Evolutionary conservation across 2,113 vertebrate genomes (phyloP), one percentile per base, ranked within the genome.

Genomic region (Fulica atra): DNA sequence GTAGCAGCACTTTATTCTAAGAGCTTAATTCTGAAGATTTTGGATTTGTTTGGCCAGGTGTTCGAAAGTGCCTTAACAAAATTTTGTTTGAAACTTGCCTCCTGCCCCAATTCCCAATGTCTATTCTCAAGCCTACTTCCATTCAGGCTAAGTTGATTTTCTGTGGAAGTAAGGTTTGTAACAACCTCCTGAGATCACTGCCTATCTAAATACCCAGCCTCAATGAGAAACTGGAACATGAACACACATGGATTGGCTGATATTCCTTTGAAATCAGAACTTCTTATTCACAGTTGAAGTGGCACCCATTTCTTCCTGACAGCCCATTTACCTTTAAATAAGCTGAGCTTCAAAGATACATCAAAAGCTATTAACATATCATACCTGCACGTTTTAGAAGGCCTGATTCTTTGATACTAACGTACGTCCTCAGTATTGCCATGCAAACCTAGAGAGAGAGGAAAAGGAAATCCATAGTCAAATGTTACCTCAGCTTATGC

Each of bases 321-420:
- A 61, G 23, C 8, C 26, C 54, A 68, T 54, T 64, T 44, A 40
- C 10, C 40, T 57, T 86, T 81, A 81, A 89, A 88, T 84, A 76
- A 83, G 2, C 40, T 33, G 82, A 29, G 7, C 42, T 94, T 50
- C 19, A 71, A 70, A 87, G 26, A 68, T 19, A 54, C 33, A 65
- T 17, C 31, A 79, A 81, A 50, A 82, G 38, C 26, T 91, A 61
- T 31, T 56, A 29, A 16, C 81, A 5, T 61, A 60, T 85, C 96
- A 73, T 97, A 99, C 99, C 98, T 98, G 99, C 99, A 97, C 98
- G 99, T 53, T 98, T 98, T 19, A 99, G 97, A 85, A 98, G 98
- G 80, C 78, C 63, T 33, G 95, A 89, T 85, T 97, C 98, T 72
- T 97, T 97, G 86, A 95, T 95, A 86, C 53, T 97, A 92, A 97